phyloP scores from a whole-genome alignment of 2,888 invertebrate genomes.

The Alentia gelatinosa region DNA sequence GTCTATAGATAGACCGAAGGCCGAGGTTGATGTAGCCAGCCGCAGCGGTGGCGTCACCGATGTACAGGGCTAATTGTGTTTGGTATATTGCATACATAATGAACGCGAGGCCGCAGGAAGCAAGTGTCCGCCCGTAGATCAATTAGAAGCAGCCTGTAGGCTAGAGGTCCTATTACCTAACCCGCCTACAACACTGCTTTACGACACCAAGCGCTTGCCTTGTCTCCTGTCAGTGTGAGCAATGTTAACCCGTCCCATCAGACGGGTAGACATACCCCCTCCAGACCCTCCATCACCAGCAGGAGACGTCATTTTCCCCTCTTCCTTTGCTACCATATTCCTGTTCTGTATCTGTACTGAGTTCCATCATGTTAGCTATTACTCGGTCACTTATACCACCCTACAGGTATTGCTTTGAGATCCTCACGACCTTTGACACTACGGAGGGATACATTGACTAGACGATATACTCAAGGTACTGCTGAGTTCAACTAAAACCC shows the following conservation, averaged over 20 bases:
- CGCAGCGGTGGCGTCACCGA: neutral
- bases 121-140: neutral
- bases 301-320: no score
- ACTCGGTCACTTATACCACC: no score
- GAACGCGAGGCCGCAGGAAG: neutral
- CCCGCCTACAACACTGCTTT: neutral
- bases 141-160: neutral
- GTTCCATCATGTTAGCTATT: no score
- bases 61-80: conserved; percentile 25
- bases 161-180: conserved; percentile 25
- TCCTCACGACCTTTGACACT: no score
- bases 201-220: neutral
- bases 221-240: neutral
- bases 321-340: no score
- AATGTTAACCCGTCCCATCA: neutral
- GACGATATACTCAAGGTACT: no score
- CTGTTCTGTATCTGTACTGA: no score
- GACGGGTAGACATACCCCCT: no score
- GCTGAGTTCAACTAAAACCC: no score
- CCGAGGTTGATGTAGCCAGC: neutral
- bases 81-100: conserved; percentile 31
- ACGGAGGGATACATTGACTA: no score
- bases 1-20: conserved; percentile 3
- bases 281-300: no score
- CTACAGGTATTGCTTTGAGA: no score